These are phyloP conservation scores for Drosophila nikananu DNA, from an alignment of 1,140 invertebrate genomes.

Conservation along the genomic window DNA sequence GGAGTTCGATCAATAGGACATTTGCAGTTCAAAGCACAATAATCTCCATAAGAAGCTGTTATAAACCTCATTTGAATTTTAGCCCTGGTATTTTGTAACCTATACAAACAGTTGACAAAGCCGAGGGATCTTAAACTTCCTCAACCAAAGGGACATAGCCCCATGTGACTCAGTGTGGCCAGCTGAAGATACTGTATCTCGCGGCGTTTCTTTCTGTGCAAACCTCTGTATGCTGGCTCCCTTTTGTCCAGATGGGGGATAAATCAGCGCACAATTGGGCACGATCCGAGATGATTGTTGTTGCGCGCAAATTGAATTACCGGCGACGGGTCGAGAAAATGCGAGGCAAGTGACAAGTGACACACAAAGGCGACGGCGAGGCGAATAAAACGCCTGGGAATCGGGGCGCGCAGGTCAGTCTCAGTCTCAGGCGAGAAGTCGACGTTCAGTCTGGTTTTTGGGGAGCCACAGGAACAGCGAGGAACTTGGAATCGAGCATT, in stretches of 20 bases:
- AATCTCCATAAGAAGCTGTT: too few species aligned
- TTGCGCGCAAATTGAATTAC: conserved; percentile 70
- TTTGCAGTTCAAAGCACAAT: background rate
- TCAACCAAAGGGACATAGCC: background rate
- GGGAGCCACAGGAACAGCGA: conserved; percentile 1
- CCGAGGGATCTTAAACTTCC: background rate
- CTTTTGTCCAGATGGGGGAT: conserved; percentile 18
- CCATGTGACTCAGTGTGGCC: background rate
- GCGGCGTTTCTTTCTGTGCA: conserved; percentile 1
- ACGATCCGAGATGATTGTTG: conserved; percentile 33
- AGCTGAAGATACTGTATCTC: conserved; percentile 3
- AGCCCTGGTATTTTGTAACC: too few species aligned
- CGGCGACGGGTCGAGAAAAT: conserved; percentile 48
- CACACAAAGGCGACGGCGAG: conserved; percentile 47
- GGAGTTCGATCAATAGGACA: background rate
- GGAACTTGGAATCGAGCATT: background rate
- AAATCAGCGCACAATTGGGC: conserved; percentile 66
- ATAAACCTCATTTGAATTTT: too few species aligned
- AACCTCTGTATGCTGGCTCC: conserved; percentile 4
- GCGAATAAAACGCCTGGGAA: conserved; percentile 51
- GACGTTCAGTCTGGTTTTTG: conserved; percentile 50
- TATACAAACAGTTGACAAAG: too few species aligned
- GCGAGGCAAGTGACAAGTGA: conserved; percentile 55
- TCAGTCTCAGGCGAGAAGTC: conserved; percentile 33
- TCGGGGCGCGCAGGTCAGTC: conserved; percentile 56